Conservation (phyloP, 2,113 vertebrate genomes). For the Pao palembangensis region DNA sequence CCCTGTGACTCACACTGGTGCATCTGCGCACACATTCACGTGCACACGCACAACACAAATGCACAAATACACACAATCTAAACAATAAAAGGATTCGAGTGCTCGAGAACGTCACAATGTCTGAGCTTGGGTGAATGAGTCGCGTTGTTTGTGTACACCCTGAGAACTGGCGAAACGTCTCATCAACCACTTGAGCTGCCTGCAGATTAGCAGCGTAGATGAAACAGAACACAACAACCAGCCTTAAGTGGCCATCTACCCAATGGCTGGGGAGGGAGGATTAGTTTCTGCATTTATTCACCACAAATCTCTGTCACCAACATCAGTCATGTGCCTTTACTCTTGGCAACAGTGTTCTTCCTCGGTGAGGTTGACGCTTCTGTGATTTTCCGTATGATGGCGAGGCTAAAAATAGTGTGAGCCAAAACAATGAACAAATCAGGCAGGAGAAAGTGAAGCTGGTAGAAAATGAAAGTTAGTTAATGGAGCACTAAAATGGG, state of each 20-base stretch:
- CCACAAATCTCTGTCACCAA: slow-evolving; percentile 32
- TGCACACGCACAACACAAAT: slow-evolving; percentile 10
- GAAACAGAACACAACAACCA: slow-evolving; percentile 49
- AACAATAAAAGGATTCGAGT: slow-evolving; percentile 24
- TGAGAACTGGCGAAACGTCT: slow-evolving; percentile 39
- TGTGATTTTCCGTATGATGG: background rate
- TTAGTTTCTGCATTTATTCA: slow-evolving; percentile 53
- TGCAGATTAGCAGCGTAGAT: slow-evolving; percentile 56
- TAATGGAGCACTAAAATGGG: background rate
- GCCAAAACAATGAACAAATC: slow-evolving; percentile 9
- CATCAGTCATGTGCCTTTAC: slow-evolving; percentile 33
- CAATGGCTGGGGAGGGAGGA: slow-evolving; percentile 50
- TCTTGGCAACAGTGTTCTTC: slow-evolving; percentile 38
- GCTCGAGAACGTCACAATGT: slow-evolving; percentile 13
- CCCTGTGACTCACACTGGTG: slow-evolving; percentile 53
- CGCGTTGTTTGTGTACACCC: slow-evolving; percentile 43
- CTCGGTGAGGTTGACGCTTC: slow-evolving; percentile 14
- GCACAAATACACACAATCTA: background rate
- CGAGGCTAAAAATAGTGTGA: background rate
- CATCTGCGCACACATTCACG: slow-evolving; percentile 25
- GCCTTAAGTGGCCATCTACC: slow-evolving; percentile 59
- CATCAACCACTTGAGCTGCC: slow-evolving; percentile 55
- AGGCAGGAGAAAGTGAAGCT: slow-evolving; percentile 14
- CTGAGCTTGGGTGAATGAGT: slow-evolving; percentile 24
- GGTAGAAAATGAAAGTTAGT: slow-evolving; percentile 10